These are phyloP conservation scores for Stictocephala bisonia DNA, from an alignment of 2,888 invertebrate genomes.

Conservation along the genomic window DNA sequence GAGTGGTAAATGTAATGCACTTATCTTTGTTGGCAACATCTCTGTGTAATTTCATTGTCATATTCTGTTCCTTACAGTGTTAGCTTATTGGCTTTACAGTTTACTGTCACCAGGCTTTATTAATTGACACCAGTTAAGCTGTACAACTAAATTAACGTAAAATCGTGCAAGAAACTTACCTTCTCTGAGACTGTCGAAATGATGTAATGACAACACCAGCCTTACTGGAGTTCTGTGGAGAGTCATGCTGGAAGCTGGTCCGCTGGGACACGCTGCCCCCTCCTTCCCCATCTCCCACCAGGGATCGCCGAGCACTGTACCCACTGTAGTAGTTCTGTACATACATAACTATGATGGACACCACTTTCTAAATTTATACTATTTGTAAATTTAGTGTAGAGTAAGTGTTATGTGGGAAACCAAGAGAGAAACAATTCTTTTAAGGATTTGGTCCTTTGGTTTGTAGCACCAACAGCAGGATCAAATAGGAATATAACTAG, in stretches of 20 bases:
- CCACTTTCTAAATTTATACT: neutral
- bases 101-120: no score
- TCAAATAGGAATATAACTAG: no score
- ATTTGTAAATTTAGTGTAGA: neutral
- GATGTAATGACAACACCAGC: slow-evolving; percentile 93
- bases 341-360: slow-evolving; percentile 7
- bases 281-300: slow-evolving; percentile 55
- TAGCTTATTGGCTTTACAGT: no score
- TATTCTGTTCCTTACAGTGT: no score
- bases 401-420: neutral
- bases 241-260: slow-evolving; percentile 73
- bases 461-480: no score
- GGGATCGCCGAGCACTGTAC: slow-evolving; percentile 63
- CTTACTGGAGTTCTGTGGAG: slow-evolving; percentile 73
- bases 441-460: no score
- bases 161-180: no score
- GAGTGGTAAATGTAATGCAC: no score
- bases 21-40: no score
- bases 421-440: slow-evolving; percentile 2
- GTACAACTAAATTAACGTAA: no score
- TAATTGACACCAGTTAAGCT: no score
- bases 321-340: slow-evolving; percentile 66
- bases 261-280: slow-evolving; percentile 61
- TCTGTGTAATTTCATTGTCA: no score
- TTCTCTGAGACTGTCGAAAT: slow-evolving; percentile 86